phyloP scores from a whole-genome alignment of 2,888 invertebrate genomes.

The Orthosia gracilis region DNA sequence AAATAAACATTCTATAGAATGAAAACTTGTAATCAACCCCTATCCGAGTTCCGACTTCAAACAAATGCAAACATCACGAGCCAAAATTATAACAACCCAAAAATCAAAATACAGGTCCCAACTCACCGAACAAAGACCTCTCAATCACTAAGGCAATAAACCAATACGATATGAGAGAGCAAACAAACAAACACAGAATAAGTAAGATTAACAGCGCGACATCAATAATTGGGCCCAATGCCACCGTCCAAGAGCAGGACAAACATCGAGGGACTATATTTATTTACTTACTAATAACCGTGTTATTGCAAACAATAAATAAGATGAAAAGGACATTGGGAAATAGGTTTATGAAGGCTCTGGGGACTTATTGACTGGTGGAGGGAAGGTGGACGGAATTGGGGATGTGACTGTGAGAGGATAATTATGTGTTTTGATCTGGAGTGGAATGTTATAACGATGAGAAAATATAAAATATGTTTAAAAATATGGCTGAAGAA shows the following conservation, averaged over 20 bases:
- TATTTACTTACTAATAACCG: slow-evolving; percentile 90
- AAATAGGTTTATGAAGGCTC: slow-evolving; percentile 89
- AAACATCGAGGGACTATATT: slow-evolving; percentile 88
- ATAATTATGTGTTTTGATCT: background rate
- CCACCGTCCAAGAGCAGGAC: slow-evolving; percentile 82
- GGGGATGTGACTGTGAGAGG: background rate
- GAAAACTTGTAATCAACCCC: background rate
- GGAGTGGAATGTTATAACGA: background rate
- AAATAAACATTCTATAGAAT: background rate
- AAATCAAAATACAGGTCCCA: slow-evolving; percentile 19
- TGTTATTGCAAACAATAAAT: slow-evolving; percentile 87
- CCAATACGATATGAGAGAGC: slow-evolving; percentile 53
- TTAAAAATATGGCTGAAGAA: no score
- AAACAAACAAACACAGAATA: slow-evolving; percentile 77
- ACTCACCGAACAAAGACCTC: slow-evolving; percentile 29
- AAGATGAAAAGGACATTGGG: slow-evolving; percentile 86
- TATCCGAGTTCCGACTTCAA: background rate
- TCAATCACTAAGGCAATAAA: slow-evolving; percentile 72
- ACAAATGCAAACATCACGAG: background rate
- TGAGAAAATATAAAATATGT: no score
- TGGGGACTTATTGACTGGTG: slow-evolving; percentile 76
- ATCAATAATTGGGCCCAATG: slow-evolving; percentile 84
- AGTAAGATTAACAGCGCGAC: slow-evolving; percentile 81
- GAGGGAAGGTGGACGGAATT: slow-evolving; percentile 20
- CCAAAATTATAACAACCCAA: background rate